Conservation (phyloP, 2,888 invertebrate genomes). For the Diogma glabrata region DNA sequence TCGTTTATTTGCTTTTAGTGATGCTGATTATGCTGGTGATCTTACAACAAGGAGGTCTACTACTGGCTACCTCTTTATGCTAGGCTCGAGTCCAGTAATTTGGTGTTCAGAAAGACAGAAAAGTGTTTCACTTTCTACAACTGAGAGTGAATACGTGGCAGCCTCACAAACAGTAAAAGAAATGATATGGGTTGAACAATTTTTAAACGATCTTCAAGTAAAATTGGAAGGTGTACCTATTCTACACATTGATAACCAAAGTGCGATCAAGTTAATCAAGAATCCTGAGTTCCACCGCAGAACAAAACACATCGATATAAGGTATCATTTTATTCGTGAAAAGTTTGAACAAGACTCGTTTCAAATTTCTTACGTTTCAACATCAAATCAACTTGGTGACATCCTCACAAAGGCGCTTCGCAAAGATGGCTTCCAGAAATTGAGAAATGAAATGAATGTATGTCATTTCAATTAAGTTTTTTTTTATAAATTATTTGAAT, state of each 20-base stretch:
- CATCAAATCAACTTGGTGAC: conserved; percentile 8
- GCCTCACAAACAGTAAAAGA: conserved; percentile 2
- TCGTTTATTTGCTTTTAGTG: conserved; percentile 15
- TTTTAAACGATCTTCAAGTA: neutral
- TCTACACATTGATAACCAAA: conserved; percentile 20
- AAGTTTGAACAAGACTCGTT: conserved; percentile 11
- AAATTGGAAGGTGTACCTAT: conserved; percentile 14
- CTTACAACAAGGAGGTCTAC: conserved; percentile 18
- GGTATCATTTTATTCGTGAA: conserved; percentile 17
- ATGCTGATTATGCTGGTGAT: conserved; percentile 20
- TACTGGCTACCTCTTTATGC: conserved; percentile 19
- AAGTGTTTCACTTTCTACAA: neutral
- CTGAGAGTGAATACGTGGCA: neutral
- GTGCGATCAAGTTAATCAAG: conserved; percentile 18
- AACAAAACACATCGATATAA: conserved; percentile 16
- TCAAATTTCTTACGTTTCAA: conserved; percentile 12
- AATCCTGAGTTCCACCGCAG: conserved; percentile 16
- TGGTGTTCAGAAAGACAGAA: conserved; percentile 1
- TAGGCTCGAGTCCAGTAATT: conserved; percentile 22
- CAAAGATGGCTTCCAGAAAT: neutral
- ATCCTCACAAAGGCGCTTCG: conserved; percentile 12
- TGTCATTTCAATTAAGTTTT: too few species aligned
- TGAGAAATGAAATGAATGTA: neutral
- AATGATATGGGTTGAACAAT: conserved; percentile 23
- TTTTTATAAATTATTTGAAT: too few species aligned